Evolutionary conservation across 2,113 vertebrate genomes (phyloP).

Genomic region (Azemiops feae): DNA sequence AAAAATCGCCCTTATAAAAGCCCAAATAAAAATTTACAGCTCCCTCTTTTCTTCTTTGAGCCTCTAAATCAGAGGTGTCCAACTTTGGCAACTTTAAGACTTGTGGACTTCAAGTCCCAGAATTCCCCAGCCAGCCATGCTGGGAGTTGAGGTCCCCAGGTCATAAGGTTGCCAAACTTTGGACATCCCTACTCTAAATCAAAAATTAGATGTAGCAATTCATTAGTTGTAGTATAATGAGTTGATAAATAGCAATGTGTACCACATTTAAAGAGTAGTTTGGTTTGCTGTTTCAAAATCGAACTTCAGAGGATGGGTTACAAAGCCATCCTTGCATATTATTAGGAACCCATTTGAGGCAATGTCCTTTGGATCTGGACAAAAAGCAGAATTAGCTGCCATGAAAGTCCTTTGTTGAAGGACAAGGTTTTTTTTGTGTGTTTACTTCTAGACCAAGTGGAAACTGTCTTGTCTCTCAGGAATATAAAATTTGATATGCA

Average conservation of each 20-base stretch:
- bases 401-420: constrained; percentile 69
- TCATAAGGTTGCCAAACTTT: too few species aligned
- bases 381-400: constrained; percentile 79
- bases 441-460: constrained; percentile 71
- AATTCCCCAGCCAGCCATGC: background rate
- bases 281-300: constrained; percentile 54
- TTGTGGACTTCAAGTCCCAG: background rate
- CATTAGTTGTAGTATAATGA: constrained; percentile 44
- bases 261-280: constrained; percentile 49
- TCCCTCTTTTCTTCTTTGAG: constrained; percentile 19
- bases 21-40: background rate
- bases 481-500: constrained; percentile 73
- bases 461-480: constrained; percentile 72
- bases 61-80: constrained; percentile 14
- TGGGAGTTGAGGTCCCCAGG: too few species aligned
- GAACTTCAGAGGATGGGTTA: constrained; percentile 67
- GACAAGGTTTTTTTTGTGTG: constrained; percentile 56
- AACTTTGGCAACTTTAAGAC: background rate
- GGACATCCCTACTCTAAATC: too few species aligned
- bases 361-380: constrained; percentile 73
- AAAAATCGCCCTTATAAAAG: constrained; percentile 1
- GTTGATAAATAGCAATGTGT: constrained; percentile 69
- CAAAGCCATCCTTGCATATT: constrained; percentile 62
- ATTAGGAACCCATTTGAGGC: constrained; percentile 65
- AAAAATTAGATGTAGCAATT: constrained; percentile 55